Evolutionary conservation across 1,140 invertebrate genomes (phyloP).

Genomic region (Spodoptera frugiperda): DNA sequence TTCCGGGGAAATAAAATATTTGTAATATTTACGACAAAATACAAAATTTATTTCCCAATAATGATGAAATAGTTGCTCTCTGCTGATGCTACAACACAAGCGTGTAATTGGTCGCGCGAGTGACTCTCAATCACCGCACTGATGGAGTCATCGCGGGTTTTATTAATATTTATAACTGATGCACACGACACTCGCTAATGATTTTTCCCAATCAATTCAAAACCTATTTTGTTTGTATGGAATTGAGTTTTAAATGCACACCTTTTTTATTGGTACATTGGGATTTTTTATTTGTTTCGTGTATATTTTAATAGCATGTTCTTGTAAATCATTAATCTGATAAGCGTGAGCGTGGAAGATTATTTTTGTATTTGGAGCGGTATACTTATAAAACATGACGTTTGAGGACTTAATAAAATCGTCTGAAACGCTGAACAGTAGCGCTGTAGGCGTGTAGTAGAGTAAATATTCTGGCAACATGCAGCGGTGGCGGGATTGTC

Average conservation of each 20-base stretch:
- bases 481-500: not conserved
- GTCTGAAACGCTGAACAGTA: conserved; percentile 13
- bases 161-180: conserved; percentile 28
- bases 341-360: no score
- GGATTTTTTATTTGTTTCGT: no score
- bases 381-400: not conserved
- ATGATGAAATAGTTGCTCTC: not conserved
- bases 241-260: not conserved
- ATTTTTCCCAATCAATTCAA: not conserved
- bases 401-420: conserved; percentile 16
- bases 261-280: not conserved
- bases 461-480: conserved; percentile 42
- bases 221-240: not conserved
- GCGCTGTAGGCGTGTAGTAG: conserved; percentile 35
- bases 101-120: not conserved
- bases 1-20: no score
- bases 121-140: conserved; percentile 8
- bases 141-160: conserved; percentile 10
- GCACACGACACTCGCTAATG: conserved; percentile 1
- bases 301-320: no score
- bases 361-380: no score
- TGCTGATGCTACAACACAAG: not conserved
- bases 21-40: not conserved
- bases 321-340: no score
- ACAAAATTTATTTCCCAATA: conserved; percentile 4